Evolutionary conservation across 30 jellyfish, hydroid and myxozoan genomes (phyloP).

Genomic region (Cassiopea xamachana): DNA sequence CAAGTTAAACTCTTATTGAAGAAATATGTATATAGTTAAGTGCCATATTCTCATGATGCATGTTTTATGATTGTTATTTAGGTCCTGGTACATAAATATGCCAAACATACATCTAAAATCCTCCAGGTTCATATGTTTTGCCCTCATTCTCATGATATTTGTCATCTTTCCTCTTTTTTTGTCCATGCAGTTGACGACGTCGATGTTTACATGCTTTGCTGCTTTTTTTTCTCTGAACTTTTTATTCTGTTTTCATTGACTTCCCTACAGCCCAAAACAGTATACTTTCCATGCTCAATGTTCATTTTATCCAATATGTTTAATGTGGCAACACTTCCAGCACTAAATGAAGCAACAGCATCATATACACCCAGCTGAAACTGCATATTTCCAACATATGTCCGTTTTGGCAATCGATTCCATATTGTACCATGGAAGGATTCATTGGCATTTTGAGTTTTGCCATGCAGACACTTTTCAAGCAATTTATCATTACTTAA

Average conservation of each 20-base stretch:
- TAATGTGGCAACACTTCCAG: slow-evolving; percentile 17
- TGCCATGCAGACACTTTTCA: slow-evolving; percentile 45
- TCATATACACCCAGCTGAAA: slow-evolving; percentile 51
- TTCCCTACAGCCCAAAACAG: slow-evolving; percentile 9
- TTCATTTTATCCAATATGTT: background rate
- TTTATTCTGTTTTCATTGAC: background rate
- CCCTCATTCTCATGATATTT: background rate
- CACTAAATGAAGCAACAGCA: slow-evolving; percentile 19
- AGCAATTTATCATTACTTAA: slow-evolving; percentile 28
- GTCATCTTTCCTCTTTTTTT: background rate
- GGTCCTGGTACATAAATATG: no score
- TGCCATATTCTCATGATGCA: no score
- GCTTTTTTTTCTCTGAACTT: background rate
- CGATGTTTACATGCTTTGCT: background rate
- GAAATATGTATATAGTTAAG: background rate
- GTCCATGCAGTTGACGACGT: background rate
- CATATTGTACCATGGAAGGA: slow-evolving; percentile 31
- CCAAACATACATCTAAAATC: background rate
- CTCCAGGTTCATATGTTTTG: background rate
- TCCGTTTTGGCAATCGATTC: slow-evolving; percentile 48
- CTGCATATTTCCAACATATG: background rate
- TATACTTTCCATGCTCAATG: background rate
- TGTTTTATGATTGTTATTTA: no score
- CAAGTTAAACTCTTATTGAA: background rate
- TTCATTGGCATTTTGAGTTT: slow-evolving; percentile 61